A percentile compares a stretch with the other conserved stretches of the same genome.
Conservation (phyloP, 2,797 vertebrate species). For the Telmatherina bonti region DNA sequence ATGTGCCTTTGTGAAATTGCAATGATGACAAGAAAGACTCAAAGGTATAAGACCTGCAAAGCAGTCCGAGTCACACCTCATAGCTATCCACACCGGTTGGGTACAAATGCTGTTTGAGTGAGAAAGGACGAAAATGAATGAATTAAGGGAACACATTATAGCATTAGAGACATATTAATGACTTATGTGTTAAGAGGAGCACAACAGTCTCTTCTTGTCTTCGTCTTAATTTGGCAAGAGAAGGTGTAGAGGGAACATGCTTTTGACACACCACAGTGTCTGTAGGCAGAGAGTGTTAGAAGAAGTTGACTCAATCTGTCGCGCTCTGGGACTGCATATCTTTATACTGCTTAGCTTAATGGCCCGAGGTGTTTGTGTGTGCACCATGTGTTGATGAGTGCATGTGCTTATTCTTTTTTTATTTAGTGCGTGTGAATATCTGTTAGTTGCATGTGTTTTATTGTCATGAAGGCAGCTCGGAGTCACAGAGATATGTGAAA, state of each 20-base stretch:
- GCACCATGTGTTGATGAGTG: constrained; percentile 14
- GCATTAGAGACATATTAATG: constrained; percentile 75
- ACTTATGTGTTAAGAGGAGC: constrained; percentile 73
- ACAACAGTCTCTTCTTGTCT: constrained; percentile 64
- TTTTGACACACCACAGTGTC: constrained; percentile 69
- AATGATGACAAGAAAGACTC: constrained; percentile 49
- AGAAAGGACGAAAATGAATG: constrained; percentile 66
- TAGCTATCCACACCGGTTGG: constrained; percentile 44
- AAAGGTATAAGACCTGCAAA: constrained; percentile 57
- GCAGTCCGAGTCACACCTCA: constrained; percentile 60
- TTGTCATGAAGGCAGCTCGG: background rate
- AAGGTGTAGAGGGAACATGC: constrained; percentile 70
- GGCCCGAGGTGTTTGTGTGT: constrained; percentile 61
- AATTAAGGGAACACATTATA: constrained; percentile 69
- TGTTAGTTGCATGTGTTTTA: background rate
- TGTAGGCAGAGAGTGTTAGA: constrained; percentile 76
- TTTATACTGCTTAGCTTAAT: constrained; percentile 67
- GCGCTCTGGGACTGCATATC: constrained; percentile 68
- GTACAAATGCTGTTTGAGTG: constrained; percentile 34
- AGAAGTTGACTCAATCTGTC: constrained; percentile 82
- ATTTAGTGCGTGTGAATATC: constrained; percentile 1
- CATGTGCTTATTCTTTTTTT: constrained; percentile 5
- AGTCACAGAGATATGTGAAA: background rate
- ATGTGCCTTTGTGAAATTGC: constrained; percentile 36
- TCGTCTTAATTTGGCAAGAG: constrained; percentile 77